These are phyloP conservation scores for Fratercula arctica DNA, from an alignment of 2,797 vertebrate species.

Conservation along the genomic window DNA sequence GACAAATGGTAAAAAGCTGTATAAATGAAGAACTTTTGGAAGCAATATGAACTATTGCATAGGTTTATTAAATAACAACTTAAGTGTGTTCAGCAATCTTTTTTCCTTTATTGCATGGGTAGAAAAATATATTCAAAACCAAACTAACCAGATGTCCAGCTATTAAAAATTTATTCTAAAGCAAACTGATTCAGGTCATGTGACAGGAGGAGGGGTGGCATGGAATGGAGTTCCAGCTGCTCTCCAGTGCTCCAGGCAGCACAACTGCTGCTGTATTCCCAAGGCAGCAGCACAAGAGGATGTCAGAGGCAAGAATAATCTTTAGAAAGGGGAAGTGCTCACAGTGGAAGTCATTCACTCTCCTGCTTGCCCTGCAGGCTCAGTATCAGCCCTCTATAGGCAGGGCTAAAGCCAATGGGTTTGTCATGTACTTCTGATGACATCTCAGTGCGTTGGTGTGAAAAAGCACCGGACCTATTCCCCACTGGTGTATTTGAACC, in stretches of 20 bases:
- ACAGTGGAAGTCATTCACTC: background rate
- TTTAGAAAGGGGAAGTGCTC: background rate
- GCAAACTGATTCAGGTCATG: background rate
- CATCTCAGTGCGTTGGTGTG: accelerated
- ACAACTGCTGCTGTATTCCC: background rate
- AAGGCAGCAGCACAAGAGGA: background rate
- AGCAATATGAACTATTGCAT: background rate
- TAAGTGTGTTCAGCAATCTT: background rate
- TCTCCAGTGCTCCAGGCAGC: background rate
- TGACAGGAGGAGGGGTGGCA: background rate
- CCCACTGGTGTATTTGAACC: accelerated
- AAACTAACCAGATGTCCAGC: background rate
- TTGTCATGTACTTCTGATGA: background rate
- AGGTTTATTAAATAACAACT: background rate
- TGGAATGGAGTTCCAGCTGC: background rate
- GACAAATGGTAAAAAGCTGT: background rate
- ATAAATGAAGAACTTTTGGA: background rate
- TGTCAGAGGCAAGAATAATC: background rate
- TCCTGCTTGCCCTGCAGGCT: slow-evolving; percentile 7
- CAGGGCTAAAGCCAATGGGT: background rate
- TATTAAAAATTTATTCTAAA: background rate
- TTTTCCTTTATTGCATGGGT: background rate
- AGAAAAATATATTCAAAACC: background rate
- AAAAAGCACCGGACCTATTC: background rate
- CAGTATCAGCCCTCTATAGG: background rate